Evolutionary conservation across 2,888 invertebrate species (phyloP), one percentile per base, ranked within the genome.

Genomic region (Meiosimyza platycephala): DNA sequence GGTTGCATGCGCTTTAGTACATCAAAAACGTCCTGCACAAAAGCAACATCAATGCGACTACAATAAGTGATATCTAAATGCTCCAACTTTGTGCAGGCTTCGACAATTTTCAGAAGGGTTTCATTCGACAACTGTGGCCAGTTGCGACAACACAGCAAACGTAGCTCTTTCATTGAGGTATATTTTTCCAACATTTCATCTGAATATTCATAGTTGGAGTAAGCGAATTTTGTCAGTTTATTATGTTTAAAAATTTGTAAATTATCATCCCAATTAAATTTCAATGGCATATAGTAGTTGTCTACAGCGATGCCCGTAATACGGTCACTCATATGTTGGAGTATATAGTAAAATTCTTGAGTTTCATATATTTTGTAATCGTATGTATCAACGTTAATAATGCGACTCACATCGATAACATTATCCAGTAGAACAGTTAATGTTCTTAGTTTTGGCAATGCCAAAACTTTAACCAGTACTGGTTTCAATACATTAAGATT

Each of bases 61-160:
- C 84, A 84, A 18, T 84, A 85, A 22, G 83, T 82, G 0, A 84
- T 78, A 77, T 84, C 84, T 15, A 84, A 78, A 71, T 83, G 82
- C 22, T 80, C 78, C 16, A 84, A 75, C 15, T 76, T 67, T 15
- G 81, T 80, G 55, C 85, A 85, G 6, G 73, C 55, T 12, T 79
- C 77, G 9, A 84, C 74, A 51, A 84, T 80, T 50, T 79, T 76
- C 3, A 83, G 65, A 6, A 84, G 64, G 40, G 78, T 75, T 33
- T 79, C 79, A 71, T 83, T 83, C 18, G 74, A 77, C 50, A 82
- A 70, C 33, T 75, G 70, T 16, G 75, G 75, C 80, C 82, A 82
- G 48, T 83, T 78, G n/a, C 82, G 80, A 9, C 80, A 73, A 66
- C 82, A 80, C 1, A 82, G 77, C 47, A 82, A 22, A 16, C 68